Percentiles rank a stretch among this genome's conserved stretches.
Conservation (phyloP, 2,113 vertebrate genomes). For the Festucalex cinctus region DNA sequence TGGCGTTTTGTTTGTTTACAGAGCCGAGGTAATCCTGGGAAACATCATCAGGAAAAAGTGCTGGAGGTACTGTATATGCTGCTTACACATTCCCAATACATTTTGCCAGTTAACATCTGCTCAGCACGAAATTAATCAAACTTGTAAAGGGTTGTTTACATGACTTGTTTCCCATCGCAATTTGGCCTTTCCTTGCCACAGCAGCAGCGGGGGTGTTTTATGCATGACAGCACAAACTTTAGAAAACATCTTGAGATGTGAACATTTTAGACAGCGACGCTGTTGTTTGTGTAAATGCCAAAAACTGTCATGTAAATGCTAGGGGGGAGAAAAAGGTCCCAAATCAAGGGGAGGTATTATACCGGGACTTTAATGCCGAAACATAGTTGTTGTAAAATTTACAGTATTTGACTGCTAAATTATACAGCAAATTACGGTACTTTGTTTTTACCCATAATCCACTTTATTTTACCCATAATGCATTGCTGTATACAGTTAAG, state of each 20-base stretch:
- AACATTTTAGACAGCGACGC: neutral
- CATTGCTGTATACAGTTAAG: no score
- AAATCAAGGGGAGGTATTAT: no score
- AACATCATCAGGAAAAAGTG: constrained; percentile 98
- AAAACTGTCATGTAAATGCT: neutral
- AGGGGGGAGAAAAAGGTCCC: no score
- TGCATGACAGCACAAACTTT: no score
- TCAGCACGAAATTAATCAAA: neutral
- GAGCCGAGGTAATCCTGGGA: constrained; percentile 94
- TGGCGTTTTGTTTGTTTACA: constrained; percentile 51
- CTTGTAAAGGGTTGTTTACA: neutral
- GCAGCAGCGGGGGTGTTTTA: no score
- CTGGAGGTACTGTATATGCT: constrained; percentile 81
- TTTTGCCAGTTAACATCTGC: neutral
- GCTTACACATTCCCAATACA: neutral
- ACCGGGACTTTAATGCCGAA: no score
- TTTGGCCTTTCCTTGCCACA: neutral
- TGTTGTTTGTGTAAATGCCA: neutral
- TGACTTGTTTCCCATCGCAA: neutral
- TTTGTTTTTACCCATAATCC: no score
- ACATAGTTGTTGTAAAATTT: no score
- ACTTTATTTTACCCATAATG: no score
- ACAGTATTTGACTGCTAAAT: no score
- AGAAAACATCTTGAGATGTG: neutral
- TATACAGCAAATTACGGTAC: no score